Evolutionary conservation across 2,113 vertebrate genomes (phyloP).

Genomic region (Plecturocebus donacophilus): DNA sequence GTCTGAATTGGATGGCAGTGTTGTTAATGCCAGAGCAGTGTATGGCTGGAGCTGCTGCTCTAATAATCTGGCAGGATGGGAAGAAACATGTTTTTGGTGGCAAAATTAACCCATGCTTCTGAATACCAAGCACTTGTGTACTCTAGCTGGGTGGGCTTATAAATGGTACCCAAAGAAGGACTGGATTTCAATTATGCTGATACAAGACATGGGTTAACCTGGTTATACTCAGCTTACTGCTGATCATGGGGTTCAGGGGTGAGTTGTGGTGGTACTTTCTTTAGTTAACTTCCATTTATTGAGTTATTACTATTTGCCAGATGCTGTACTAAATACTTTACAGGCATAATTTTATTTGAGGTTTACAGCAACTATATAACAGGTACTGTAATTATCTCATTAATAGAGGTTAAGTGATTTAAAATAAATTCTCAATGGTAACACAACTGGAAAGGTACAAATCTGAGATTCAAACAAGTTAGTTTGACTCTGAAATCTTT

Average conservation of each 20-base stretch:
- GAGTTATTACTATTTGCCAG: not conserved
- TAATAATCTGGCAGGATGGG: not conserved
- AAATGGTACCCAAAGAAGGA: not conserved
- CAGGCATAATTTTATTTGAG: not conserved
- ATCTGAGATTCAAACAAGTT: not conserved
- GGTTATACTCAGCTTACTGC: not conserved
- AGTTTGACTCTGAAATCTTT: not conserved
- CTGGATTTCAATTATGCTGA: not conserved
- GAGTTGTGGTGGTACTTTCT: not conserved
- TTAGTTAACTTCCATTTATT: slow-evolving; percentile 8
- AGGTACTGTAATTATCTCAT: not conserved
- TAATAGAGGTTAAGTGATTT: not conserved
- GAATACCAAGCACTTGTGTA: not conserved
- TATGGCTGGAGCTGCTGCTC: not conserved
- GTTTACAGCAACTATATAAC: not conserved
- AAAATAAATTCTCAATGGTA: not conserved
- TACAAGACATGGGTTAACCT: not conserved
- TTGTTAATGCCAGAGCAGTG: not conserved
- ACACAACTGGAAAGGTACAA: not conserved
- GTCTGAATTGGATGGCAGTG: not conserved
- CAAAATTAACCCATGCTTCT: not conserved
- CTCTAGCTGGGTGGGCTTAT: not conserved
- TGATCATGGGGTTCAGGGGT: not conserved
- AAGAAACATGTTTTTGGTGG: not conserved
- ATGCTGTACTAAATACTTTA: not conserved